Conservation (phyloP, 2,888 invertebrate genomes). For the Ephialtes manifestator region DNA sequence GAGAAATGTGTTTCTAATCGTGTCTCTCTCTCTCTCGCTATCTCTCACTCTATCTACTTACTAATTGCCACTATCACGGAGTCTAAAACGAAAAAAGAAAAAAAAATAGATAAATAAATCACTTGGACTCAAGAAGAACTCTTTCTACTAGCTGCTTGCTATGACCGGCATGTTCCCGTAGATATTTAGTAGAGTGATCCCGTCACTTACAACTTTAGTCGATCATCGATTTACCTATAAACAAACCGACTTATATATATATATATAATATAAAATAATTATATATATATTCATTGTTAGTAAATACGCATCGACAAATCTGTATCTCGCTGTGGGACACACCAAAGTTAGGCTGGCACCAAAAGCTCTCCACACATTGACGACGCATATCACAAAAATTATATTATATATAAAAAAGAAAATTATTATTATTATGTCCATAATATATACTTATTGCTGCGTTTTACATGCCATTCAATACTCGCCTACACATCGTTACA, state of each 20-base stretch:
- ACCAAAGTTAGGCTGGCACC: constrained; percentile 40
- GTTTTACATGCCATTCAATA: constrained; percentile 46
- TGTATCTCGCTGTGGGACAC: constrained; percentile 32
- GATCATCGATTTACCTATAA: constrained; percentile 71
- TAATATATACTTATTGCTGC: constrained; percentile 31
- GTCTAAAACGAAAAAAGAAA: constrained; percentile 54
- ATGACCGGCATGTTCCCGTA: constrained; percentile 85
- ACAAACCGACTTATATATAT: constrained; percentile 42
- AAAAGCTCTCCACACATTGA: constrained; percentile 39
- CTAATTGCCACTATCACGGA: constrained; percentile 41
- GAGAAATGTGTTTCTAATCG: constrained; percentile 25
- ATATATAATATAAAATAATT: constrained; percentile 35
- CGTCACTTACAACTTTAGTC: constrained; percentile 69
- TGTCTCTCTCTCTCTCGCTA: constrained; percentile 42
- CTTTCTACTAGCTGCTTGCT: constrained; percentile 83
- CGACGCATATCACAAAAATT: constrained; percentile 34
- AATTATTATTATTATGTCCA: constrained; percentile 43
- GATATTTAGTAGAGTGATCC: constrained; percentile 75
- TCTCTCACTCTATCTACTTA: constrained; percentile 34
- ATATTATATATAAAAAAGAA: constrained; percentile 16
- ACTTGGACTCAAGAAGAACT: constrained; percentile 57
- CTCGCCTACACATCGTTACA: constrained; percentile 41
- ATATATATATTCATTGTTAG: constrained; percentile 17
- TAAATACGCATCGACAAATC: constrained; percentile 28
- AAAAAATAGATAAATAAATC: constrained; percentile 44